Percentiles rank a stretch among this genome's conserved stretches.
These are phyloP conservation scores for Rhinopomastus cyanomelas DNA, from an alignment of 2,113 vertebrate genomes.

Conservation along the genomic window DNA sequence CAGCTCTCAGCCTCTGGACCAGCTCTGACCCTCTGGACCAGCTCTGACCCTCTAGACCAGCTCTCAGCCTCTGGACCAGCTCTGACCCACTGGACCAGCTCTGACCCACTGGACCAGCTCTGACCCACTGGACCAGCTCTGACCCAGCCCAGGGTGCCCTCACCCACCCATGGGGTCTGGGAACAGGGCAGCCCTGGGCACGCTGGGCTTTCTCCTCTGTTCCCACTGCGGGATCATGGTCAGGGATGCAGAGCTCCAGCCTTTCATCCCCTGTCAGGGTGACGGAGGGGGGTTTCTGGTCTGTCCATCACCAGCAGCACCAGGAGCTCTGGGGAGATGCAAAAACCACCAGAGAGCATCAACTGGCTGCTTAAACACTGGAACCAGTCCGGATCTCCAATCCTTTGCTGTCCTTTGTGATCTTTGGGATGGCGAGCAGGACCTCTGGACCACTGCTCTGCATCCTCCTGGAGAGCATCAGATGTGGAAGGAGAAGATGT, in stretches of 20 bases:
- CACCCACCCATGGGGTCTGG: accelerated
- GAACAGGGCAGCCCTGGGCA: accelerated
- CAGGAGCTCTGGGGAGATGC: not conserved
- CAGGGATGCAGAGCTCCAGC: not conserved
- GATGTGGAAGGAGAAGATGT: not conserved
- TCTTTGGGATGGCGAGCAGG: no score
- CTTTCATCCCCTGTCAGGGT: not conserved
- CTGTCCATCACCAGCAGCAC: not conserved
- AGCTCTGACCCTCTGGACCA: no score
- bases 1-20: no score
- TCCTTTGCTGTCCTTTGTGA: no score
- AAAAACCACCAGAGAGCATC: not conserved
- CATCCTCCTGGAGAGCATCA: not conserved
- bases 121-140: accelerated
- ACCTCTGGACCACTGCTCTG: not conserved
- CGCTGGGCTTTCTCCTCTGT: accelerated
- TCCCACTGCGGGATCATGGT: accelerated
- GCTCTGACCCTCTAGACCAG: no score
- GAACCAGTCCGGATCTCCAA: no score
- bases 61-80: accelerated
- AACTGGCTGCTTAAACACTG: not conserved
- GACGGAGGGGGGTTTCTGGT: accelerated
- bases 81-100: accelerated
- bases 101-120: accelerated
- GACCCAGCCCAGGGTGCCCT: accelerated